A percentile compares a stretch with the other conserved stretches of the same genome.
phyloP scores from a whole-genome alignment of 2,888 invertebrate genomes.

The Macaria notata region DNA sequence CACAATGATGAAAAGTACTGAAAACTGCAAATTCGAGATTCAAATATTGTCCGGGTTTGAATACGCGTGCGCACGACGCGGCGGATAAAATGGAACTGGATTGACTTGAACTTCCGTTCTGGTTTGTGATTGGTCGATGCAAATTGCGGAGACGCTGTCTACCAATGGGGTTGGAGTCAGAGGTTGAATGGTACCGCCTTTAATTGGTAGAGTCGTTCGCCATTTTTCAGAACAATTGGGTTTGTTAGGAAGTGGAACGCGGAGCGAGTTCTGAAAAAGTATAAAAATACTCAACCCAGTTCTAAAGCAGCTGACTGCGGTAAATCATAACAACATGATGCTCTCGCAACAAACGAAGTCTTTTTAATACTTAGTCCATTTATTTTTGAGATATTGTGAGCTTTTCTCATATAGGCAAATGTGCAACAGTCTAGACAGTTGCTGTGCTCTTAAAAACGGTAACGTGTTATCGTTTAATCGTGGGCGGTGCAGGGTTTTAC shows the following conservation, averaged over 20 bases:
- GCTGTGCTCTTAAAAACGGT: no score
- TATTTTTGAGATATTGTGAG: no score
- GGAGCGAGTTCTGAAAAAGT: conserved; percentile 54
- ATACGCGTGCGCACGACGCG: conserved; percentile 60
- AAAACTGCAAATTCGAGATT: conserved; percentile 37
- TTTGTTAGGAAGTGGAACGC: conserved; percentile 70
- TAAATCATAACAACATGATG: conserved; percentile 48
- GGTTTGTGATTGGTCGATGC: conserved; percentile 58
- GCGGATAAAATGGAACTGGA: conserved; percentile 76
- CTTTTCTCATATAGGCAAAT: no score
- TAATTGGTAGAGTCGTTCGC: conserved; percentile 71
- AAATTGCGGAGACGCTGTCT: conserved; percentile 46
- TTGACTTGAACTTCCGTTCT: conserved; percentile 67
- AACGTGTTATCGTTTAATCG: no score
- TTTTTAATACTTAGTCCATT: no score
- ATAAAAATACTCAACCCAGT: conserved; percentile 56
- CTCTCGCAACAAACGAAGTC: no score
- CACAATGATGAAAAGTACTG: conserved; percentile 18
- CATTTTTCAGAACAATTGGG: conserved; percentile 78
- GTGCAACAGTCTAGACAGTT: no score
- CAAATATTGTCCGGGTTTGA: conserved; percentile 46
- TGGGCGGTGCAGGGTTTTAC: no score
- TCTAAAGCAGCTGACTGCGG: conserved; percentile 61
- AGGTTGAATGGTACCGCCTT: conserved; percentile 64
- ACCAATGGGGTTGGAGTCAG: conserved; percentile 54